Base-by-base conservation (phyloP, 2,797 vertebrate species). In the Naso thynnoides region DNA sequence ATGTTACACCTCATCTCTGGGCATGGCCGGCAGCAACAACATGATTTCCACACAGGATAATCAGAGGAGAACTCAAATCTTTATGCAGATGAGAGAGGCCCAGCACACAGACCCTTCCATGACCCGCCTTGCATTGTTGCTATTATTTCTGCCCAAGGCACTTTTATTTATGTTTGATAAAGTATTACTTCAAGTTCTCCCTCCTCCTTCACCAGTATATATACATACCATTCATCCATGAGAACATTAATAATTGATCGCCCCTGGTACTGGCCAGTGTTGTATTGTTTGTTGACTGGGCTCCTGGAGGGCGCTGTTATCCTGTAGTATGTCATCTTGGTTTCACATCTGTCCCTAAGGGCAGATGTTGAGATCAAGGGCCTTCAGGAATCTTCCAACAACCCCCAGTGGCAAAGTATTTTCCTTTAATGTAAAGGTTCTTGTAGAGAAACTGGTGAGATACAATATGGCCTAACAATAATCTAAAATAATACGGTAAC, bases 1-100 rank as follows among this genome's bases (percentile, higher is more conserved):
- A 85, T 69, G 76, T 80, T 79, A 73, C 81, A 83, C 78, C 83
- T 86, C 84, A 45, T 87, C 79, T 79, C 10, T 67, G 48, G 82
- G 83, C 77, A 66, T 76, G 70, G 75, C 88, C 72, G 5, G 33
- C 29, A 63, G 88, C 78, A 68, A 66, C n/a, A 48, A 55, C 70
- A 48, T 75, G 79, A 83, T 82, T 71, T 82, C 50, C 58, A 24
- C 61, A 76, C 67, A 59, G 73, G 54, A 72, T 11, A 59, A 75
- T 73, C 42, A 86, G 69, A 74, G 3, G 31, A 53, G 56, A 69
- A 53, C 23, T 31, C 1, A 47, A 66, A 64, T 86, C 76, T 45
- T 74, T 73, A 84, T 86, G 86, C 69, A 87, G 75, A 89, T 76
- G 78, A 71, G 73, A 53, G 47, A 18, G 33, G 41, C 56, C 3